Conservation (phyloP, 2,888 invertebrate species). For the Helicoverpa assulta region DNA sequence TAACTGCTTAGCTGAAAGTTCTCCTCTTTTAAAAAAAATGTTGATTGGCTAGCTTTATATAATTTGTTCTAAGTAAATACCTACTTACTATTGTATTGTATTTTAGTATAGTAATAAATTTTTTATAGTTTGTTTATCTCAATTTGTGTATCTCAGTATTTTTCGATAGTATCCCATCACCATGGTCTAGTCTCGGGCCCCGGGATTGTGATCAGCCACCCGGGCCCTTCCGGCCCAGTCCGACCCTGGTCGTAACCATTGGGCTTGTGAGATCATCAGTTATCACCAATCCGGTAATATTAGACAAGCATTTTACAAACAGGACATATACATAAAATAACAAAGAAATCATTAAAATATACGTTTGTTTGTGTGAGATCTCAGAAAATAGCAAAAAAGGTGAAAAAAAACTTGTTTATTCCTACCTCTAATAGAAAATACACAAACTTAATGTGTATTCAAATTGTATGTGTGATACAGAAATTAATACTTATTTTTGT, state of each 20-base stretch:
- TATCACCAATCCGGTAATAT: constrained; percentile 59
- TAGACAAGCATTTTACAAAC: constrained; percentile 57
- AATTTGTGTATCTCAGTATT: no score
- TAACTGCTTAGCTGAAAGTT: no score
- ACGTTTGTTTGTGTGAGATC: constrained; percentile 44
- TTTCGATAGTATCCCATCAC: no score
- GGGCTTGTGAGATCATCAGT: constrained; percentile 59
- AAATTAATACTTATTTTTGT: constrained; percentile 62
- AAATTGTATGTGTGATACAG: constrained; percentile 46
- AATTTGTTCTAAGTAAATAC: no score
- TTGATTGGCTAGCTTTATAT: no score
- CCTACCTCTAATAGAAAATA: constrained; percentile 49
- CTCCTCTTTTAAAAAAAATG: no score
- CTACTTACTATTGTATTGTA: no score
- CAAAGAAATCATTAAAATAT: constrained; percentile 27
- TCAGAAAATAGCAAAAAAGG: constrained; percentile 35
- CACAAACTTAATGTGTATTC: constrained; percentile 30
- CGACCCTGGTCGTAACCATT: constrained; percentile 53
- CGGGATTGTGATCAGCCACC: no score
- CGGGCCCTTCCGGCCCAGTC: no score
- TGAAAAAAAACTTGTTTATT: constrained; percentile 34
- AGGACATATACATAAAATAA: constrained; percentile 53
- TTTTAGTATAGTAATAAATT: no score
- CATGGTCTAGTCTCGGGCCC: no score
- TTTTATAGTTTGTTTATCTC: no score